Percentiles rank a stretch among this genome's conserved stretches.
Evolutionary conservation across 1,140 invertebrate genomes (phyloP).

Genomic region (Drosophila setifemur): DNA sequence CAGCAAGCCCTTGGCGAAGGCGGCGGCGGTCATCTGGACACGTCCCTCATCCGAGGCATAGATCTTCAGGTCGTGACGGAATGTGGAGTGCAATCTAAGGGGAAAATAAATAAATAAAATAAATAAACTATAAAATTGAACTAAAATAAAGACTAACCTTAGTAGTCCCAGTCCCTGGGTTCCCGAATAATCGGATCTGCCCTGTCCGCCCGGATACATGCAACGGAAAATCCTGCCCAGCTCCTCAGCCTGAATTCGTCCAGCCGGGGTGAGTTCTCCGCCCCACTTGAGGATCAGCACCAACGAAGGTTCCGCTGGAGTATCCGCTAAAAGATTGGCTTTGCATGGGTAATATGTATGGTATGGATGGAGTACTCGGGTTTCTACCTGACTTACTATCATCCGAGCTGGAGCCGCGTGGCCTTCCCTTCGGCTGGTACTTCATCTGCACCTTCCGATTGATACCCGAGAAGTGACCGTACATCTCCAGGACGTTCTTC

Average conservation of each 20-base stretch:
- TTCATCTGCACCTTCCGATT: slow-evolving; percentile 99
- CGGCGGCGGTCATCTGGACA: slow-evolving; percentile 99
- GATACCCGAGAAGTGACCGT: slow-evolving; percentile 99
- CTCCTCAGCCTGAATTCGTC: slow-evolving; percentile 98
- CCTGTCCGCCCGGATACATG: slow-evolving; percentile 97
- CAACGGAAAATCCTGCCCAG: slow-evolving; percentile 98
- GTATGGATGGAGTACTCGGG: background rate
- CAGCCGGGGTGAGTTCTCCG: slow-evolving; percentile 98
- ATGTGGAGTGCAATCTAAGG: slow-evolving; percentile 96
- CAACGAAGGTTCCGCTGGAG: slow-evolving; percentile 92
- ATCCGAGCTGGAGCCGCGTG: slow-evolving; percentile 96
- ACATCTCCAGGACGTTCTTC: slow-evolving; percentile 99
- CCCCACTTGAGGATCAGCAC: slow-evolving; percentile 99
- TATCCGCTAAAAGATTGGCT: slow-evolving; percentile 85
- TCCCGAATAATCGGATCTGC: slow-evolving; percentile 88
- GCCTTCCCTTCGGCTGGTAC: slow-evolving; percentile 97
- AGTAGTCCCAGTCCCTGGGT: slow-evolving; percentile 96
- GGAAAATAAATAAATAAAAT: no score
- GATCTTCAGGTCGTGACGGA: slow-evolving; percentile 99
- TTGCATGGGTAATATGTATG: slow-evolving; percentile 20
- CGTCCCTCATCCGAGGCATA: slow-evolving; percentile 99
- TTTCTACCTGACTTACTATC: slow-evolving; percentile 88
- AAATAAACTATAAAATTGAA: no score
- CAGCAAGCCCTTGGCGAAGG: slow-evolving; percentile 98
- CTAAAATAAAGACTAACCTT: slow-evolving; percentile 83